A percentile compares a stretch with the other conserved stretches of the same genome.
phyloP scores from a whole-genome alignment of 2,797 vertebrate genomes.

The Acipenser oxyrinchus region DNA sequence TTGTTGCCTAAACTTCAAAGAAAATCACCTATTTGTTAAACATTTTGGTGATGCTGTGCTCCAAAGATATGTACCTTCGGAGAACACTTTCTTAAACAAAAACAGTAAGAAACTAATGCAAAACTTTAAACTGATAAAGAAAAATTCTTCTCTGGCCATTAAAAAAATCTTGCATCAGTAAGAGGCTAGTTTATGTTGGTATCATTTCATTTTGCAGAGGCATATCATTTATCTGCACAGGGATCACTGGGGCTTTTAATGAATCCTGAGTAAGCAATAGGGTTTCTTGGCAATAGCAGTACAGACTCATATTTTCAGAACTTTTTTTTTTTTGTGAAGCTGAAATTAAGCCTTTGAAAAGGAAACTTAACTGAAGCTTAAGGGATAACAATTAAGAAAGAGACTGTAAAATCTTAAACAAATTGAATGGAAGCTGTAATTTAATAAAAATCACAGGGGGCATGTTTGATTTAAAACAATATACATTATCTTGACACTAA shows the following conservation, averaged over 20 bases:
- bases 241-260: constrained; percentile 27
- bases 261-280: constrained; percentile 41
- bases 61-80: no score
- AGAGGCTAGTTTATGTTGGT: no score
- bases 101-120: no score
- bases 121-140: no score
- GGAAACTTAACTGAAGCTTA: constrained; percentile 36
- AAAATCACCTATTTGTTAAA: no score
- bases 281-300: constrained; percentile 50
- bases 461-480: constrained; percentile 49
- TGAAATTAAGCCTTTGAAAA: constrained; percentile 47
- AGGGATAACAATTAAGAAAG: constrained; percentile 42
- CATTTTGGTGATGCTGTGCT: no score
- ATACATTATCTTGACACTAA: constrained; percentile 44
- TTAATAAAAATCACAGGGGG: constrained; percentile 48
- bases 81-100: no score
- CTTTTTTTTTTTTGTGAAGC: constrained; percentile 33
- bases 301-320: constrained; percentile 47
- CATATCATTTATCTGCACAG: constrained; percentile 4
- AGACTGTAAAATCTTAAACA: constrained; percentile 46
- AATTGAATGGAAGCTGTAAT: constrained; percentile 44
- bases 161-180: no score
- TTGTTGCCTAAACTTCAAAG: no score
- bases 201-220: background rate
- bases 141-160: no score